Evolutionary conservation across 1,140 invertebrate genomes (phyloP), one percentile per base, ranked within the genome.

Genomic region (Cheumatopsyche charites): DNA sequence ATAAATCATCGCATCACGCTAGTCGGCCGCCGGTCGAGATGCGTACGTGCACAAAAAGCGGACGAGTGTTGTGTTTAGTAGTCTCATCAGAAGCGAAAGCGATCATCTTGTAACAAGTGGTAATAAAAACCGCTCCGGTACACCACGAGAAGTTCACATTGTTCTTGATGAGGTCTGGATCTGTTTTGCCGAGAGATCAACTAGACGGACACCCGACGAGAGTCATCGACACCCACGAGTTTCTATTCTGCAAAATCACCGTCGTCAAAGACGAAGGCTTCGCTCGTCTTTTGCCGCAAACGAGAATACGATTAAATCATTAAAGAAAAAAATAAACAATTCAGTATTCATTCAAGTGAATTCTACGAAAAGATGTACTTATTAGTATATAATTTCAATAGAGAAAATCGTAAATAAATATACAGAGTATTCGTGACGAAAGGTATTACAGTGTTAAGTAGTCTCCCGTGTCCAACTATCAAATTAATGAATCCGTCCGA

Each of bases 401-500:
- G n/a, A 52, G 19, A 52, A 52, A 52, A 19, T 7, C n/a, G 6
- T 17, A 17, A 52, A 52, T 52, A 52, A 52, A 52, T 52, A 58
- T 58, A 23, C 12, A 23, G 21, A 58, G n/a, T n/a, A 26, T 58
- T 58, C 55, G 55, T 58, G 55, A 58, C 55, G 55, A 58, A 58
- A 58, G 55, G 25, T 25, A 58, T 58, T 58, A 58, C 55, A n/a
- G 7, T 58, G 23, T 23, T 58, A 58, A 58, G 55, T 58, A 58
- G 55, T 58, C 55, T 58, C 21, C 55, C 15, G 19, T 55, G 49
- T 55, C 21, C 49, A 19, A 58, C 19, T 58, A 58, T 58, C 55
- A 58, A 58, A 58, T 58, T 58, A 58, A 58, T 58, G 55, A 58
- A 58, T 58, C 55, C 23, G 25, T 58, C 21, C 21, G n/a, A 25